phyloP scores from a whole-genome alignment of 2,113 vertebrate genomes.

The Excalfactoria chinensis region DNA sequence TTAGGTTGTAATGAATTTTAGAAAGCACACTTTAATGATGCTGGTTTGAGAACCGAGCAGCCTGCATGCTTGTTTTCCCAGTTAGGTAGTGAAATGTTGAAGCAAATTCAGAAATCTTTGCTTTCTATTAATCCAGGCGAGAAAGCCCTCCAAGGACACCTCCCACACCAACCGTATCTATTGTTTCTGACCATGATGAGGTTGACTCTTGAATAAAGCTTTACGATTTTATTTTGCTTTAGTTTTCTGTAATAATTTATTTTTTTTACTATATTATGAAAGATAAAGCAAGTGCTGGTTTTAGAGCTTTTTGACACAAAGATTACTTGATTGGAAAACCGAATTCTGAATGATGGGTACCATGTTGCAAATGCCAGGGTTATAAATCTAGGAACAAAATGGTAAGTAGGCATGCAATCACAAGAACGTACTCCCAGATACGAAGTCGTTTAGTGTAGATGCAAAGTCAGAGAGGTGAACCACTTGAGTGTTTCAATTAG shows the following conservation, averaged over 20 bases:
- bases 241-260: not conserved
- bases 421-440: not conserved
- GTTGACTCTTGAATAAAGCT: not conserved
- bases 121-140: not conserved
- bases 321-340: not conserved
- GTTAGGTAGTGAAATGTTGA: not conserved
- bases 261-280: not conserved
- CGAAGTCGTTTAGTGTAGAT: not conserved
- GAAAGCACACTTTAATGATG: not conserved
- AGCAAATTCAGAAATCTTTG: not conserved
- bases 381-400: not conserved
- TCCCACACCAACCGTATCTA: not conserved
- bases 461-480: not conserved
- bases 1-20: not conserved
- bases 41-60: not conserved
- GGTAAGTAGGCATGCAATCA: not conserved
- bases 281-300: not conserved
- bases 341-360: not conserved
- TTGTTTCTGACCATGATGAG: not conserved
- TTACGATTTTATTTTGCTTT: not conserved
- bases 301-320: not conserved
- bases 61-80: not conserved
- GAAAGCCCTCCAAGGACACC: not conserved
- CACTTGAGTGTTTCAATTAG: not conserved
- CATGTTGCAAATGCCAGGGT: not conserved